phyloP scores from a whole-genome alignment of 2,888 invertebrate species.

The Therioaphis trifolii region DNA sequence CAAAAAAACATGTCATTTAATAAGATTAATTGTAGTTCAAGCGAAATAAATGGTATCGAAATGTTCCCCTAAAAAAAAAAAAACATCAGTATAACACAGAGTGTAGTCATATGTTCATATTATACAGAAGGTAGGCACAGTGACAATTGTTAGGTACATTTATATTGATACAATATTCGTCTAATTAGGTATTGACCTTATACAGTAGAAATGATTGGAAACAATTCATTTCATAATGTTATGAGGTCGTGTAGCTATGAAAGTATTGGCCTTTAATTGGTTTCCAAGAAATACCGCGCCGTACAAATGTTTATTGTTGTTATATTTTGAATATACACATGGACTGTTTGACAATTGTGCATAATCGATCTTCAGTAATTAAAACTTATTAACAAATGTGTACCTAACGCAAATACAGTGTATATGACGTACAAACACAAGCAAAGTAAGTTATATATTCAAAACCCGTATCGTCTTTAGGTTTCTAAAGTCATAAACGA shows the following conservation, averaged over 20 bases:
- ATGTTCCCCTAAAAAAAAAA: neutral
- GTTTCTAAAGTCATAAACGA: no score
- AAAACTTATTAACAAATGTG: no score
- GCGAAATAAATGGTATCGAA: no score
- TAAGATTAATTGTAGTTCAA: no score
- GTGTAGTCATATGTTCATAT: neutral
- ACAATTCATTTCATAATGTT: conserved; percentile 7
- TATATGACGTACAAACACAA: no score
- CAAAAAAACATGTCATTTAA: no score
- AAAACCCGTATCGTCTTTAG: no score
- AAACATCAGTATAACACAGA: neutral
- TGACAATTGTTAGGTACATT: neutral
- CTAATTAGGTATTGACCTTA: conserved; percentile 40
- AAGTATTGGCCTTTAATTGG: neutral
- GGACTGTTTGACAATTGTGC: no score
- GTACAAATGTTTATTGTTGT: neutral
- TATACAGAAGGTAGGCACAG: no score
- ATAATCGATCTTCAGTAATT: no score
- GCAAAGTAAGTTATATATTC: no score
- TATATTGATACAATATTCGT: conserved; percentile 9
- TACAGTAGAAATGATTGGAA: neutral
- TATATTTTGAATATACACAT: neutral
- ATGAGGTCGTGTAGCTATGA: neutral
- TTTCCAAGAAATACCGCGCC: neutral
- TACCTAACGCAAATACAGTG: no score